phyloP scores from a whole-genome alignment of 2,888 invertebrate species.

The Watsonalla cultraria region DNA sequence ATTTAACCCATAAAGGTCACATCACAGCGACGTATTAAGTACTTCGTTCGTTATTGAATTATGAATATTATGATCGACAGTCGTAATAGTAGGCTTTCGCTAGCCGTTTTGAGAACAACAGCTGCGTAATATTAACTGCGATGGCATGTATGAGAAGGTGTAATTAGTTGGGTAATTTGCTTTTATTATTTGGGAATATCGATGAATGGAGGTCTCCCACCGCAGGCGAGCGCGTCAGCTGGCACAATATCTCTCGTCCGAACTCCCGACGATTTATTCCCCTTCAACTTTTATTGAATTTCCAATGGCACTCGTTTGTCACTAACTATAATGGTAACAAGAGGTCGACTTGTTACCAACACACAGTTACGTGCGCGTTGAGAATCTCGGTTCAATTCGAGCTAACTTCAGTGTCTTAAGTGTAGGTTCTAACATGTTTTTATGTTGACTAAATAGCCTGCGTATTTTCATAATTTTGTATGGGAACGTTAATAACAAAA shows the following conservation, averaged over 20 bases:
- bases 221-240: slow-evolving; percentile 37
- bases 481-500: no score
- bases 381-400: no score
- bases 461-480: no score
- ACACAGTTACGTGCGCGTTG: no score
- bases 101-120: slow-evolving; percentile 27
- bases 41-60: slow-evolving; percentile 16
- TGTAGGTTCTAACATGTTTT: no score
- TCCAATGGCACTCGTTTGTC: slow-evolving; percentile 42
- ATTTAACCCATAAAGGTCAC: no score
- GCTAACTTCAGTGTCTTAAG: no score
- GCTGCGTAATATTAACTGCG: slow-evolving; percentile 20
- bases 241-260: slow-evolving; percentile 43
- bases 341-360: no score
- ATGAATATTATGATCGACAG: slow-evolving; percentile 17
- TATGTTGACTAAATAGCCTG: no score
- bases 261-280: slow-evolving; percentile 50
- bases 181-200: slow-evolving; percentile 23
- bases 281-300: slow-evolving; percentile 68
- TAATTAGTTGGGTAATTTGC: slow-evolving; percentile 27
- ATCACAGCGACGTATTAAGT: background rate
- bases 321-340: no score
- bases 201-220: slow-evolving; percentile 4
- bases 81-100: slow-evolving; percentile 29
- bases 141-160: slow-evolving; percentile 11